Conservation (phyloP, 2,797 vertebrate species). For the Pteronotus mesoamericanus region DNA sequence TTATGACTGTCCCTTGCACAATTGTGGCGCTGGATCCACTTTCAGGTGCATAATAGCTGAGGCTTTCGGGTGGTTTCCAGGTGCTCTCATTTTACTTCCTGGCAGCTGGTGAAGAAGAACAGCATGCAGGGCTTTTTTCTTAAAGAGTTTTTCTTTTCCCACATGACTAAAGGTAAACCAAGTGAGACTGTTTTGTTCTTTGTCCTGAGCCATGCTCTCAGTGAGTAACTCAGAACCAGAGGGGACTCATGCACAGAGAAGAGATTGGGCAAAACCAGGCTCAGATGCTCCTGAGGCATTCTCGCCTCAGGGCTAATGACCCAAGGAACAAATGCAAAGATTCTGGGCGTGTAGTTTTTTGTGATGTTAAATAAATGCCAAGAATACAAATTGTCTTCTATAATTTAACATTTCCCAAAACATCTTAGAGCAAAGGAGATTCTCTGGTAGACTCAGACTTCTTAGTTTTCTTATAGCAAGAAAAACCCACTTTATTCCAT, state of each 20-base stretch:
- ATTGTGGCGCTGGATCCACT: neutral
- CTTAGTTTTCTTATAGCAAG: neutral
- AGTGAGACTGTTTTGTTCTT: neutral
- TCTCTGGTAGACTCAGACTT: neutral
- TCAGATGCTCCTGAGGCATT: neutral
- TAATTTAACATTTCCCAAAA: neutral
- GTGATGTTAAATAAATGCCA: neutral
- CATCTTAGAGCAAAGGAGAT: neutral
- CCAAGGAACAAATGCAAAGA: neutral
- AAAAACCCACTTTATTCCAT: neutral
- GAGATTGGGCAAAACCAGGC: neutral
- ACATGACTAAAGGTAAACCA: neutral
- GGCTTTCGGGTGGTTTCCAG: neutral
- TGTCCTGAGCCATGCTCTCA: neutral
- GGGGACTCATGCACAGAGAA: neutral
- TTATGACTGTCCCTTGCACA: rapidly evolving
- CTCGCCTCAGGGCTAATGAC: neutral
- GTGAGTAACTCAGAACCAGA: neutral
- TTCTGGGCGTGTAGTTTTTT: neutral
- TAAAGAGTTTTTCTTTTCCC: neutral
- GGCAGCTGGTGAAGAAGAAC: neutral
- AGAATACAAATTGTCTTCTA: neutral
- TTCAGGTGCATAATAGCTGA: neutral
- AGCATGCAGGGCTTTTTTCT: rapidly evolving
- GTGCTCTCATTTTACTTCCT: neutral